These are phyloP conservation scores for Columba guinea DNA, from an alignment of 2,797 vertebrate species.

Conservation along the genomic window DNA sequence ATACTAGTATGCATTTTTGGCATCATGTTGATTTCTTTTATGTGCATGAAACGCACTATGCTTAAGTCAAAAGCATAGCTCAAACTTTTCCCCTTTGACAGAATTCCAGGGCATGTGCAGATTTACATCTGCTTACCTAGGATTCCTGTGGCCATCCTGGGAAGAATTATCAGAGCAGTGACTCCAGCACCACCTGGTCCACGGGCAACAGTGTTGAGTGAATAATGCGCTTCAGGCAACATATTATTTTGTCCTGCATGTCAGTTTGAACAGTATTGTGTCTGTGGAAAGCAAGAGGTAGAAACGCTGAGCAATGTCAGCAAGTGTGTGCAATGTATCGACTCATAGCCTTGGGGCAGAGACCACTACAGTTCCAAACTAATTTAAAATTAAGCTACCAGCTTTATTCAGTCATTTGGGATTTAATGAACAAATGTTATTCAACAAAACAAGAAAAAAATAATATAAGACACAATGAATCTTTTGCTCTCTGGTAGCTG, in stretches of 20 bases:
- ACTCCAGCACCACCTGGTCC: background rate
- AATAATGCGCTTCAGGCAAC: background rate
- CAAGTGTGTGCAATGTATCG: background rate
- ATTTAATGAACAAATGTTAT: background rate
- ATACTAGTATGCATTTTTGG: background rate
- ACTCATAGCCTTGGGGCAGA: conserved; percentile 10
- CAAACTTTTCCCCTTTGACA: background rate
- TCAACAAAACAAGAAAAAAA: background rate
- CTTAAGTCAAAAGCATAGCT: background rate
- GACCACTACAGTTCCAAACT: background rate
- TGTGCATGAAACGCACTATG: background rate
- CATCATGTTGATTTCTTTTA: background rate
- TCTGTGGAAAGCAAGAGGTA: background rate
- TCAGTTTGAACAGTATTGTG: background rate
- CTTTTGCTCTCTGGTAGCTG: background rate
- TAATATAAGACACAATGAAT: background rate
- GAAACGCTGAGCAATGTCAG: conserved; percentile 20
- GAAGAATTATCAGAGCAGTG: background rate
- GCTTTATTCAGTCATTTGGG: background rate
- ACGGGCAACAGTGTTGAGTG: background rate
- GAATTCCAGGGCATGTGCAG: background rate
- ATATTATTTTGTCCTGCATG: background rate
- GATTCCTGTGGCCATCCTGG: background rate
- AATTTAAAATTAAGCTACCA: conserved; percentile 13
- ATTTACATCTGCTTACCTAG: background rate